Evolutionary conservation across 2,888 invertebrate species (phyloP), one percentile per base, ranked within the genome.

Genomic region (Linyphia triangularis): DNA sequence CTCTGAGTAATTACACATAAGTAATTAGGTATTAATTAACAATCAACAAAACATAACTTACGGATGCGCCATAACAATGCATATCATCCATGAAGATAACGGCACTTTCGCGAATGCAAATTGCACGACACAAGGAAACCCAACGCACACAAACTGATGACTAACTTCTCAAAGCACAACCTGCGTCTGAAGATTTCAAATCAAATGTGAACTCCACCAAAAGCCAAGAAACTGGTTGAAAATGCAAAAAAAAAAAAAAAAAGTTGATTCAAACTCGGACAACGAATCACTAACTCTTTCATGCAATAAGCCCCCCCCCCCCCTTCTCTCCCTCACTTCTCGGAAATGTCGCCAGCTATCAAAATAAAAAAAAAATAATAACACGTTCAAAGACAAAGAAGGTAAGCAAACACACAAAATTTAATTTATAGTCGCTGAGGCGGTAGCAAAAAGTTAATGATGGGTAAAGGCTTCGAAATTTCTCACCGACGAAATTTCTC

Each of bases 351-450:
- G 1, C 9, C 51, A 51, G 5, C 43, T 16, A 43, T 16, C 43
- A 16, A 43, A 43, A 43, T 2, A 43, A 43, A 3, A 4, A 43
- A 9, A n/a, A n/a, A 43, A 51, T 0, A 51, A 51, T 5, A 51
- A 51, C 16, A 13, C 13, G 4, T n/a, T n/a, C 1, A 16, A 51
- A 67, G 43, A 67, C 51, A 51, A 51, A 51, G n/a, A n/a, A n/a
- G n/a, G n/a, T 30, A 5, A 65, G 28, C 7, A 26, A 37, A 26
- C 40, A 26, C 24, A 65, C 26, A 26, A 69, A 69, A 59, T 81
- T 81, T 69, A 59, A 59, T 81, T 69, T 81, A 67, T 79, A 67
- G 22, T 79, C 26, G 69, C 59, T 26, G 30, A 22, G 26, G 63
- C 28, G 59, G 16, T 19, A 9, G 30, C 51, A 19, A n/a, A 19